Base-by-base conservation (phyloP, 2,888 invertebrate genomes). In the Phrixothrix hirtus region DNA sequence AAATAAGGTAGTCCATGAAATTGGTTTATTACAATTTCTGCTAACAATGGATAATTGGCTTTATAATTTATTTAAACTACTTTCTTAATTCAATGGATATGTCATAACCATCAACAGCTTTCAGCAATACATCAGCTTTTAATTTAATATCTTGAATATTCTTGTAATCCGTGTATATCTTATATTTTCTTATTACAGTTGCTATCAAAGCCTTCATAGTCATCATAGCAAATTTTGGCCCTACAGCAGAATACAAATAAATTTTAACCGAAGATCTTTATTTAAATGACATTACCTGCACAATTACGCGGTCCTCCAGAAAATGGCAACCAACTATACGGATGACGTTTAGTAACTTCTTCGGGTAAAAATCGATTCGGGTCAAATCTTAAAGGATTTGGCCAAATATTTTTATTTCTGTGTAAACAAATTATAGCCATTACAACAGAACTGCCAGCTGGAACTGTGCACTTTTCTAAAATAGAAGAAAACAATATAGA, bases 211-310 rank as follows among this genome's bases (percentile, higher is more conserved):
- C 70, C 58, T 78, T 78, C 71, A 77, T 72, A 1, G 72, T 71
- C 71, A 76, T 74, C 73, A 76, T 75, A 1, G 75, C 77, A 55
- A 77, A 78, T 51, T 72, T 72, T 9, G 67, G 57, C 77, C 77
- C 76, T 57, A 16, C 65, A 66, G 1, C n/a, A 10, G 6, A 11
- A 30, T 13, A 30, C 10, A 3, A 11, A 9, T 4, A 30, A 6
- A 4, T 10, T 4, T 11, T 3, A 30, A 11, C 11, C 11, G n/a
- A 30, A 7, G 11, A 4, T 30, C 11, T 14, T 6, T n/a, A 13
- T 38, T 38, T n/a, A n/a, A n/a, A n/a, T n/a, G n/a, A n/a, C n/a
- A n/a, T n/a, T n/a, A n/a, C n/a, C n/a, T n/a, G n/a, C n/a, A n/a
- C n/a, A n/a, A n/a, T n/a, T n/a, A n/a, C n/a, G n/a, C n/a, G n/a